Evolutionary conservation across 2,113 vertebrate species (phyloP).

Genomic region (Gadus chalcogrammus): DNA sequence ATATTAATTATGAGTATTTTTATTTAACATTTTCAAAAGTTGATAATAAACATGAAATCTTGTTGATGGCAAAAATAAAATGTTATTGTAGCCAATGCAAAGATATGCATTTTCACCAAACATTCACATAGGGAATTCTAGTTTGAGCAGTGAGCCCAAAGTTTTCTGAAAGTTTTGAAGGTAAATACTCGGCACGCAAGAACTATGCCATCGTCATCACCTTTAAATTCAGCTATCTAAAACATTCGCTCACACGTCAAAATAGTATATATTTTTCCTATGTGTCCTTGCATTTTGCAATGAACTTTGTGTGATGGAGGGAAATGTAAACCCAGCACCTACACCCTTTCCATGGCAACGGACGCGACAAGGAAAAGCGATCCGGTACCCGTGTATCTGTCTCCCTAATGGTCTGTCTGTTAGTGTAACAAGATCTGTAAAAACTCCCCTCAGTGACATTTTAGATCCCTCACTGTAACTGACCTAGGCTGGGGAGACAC

Average conservation of each 20-base stretch:
- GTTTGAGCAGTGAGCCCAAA: too few relatives aligned
- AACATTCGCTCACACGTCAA: conserved; percentile 14
- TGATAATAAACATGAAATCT: too few relatives aligned
- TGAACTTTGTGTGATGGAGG: conserved; percentile 79
- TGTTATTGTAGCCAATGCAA: too few relatives aligned
- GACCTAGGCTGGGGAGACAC: conserved; percentile 74
- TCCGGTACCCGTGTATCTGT: conserved; percentile 78
- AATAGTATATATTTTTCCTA: conserved; percentile 37
- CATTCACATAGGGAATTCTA: too few relatives aligned
- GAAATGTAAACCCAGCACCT: conserved; percentile 72
- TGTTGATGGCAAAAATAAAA: too few relatives aligned
- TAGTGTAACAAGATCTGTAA: conserved; percentile 79
- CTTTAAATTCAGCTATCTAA: conserved; percentile 2
- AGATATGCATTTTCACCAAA: too few relatives aligned
- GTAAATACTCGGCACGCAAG: too few relatives aligned
- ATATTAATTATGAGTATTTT: too few relatives aligned
- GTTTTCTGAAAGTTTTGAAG: too few relatives aligned
- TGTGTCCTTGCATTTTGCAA: conserved; percentile 65
- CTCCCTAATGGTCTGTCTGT: conserved; percentile 81
- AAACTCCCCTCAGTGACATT: conserved; percentile 75
- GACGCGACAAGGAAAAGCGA: conserved; percentile 79
- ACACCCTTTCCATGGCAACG: conserved; percentile 73
- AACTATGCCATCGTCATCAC: too few relatives aligned
- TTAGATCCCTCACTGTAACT: conserved; percentile 82
- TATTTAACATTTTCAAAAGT: too few relatives aligned